phyloP scores from a whole-genome alignment of 2,888 invertebrate genomes.

The Rosalia funebris region DNA sequence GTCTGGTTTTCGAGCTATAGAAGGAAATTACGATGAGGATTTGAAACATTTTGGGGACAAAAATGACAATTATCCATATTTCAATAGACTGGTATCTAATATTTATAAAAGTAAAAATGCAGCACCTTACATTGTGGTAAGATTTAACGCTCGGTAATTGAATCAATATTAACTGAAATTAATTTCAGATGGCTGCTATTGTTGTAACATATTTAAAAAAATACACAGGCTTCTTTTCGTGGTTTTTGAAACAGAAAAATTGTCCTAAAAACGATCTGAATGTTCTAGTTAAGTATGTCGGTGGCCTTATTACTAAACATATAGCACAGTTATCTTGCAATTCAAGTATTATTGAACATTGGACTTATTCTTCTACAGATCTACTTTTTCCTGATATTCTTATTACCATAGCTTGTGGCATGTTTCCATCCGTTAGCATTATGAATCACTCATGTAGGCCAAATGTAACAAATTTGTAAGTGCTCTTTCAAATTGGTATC shows the following conservation, averaged over 20 bases:
- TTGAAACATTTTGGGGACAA: slow-evolving; percentile 63
- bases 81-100: slow-evolving; percentile 79
- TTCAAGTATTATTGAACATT: slow-evolving; percentile 60
- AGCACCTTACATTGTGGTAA: slow-evolving; percentile 76
- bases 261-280: slow-evolving; percentile 59
- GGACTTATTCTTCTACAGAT: slow-evolving; percentile 54
- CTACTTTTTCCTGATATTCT: slow-evolving; percentile 53
- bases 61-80: slow-evolving; percentile 69
- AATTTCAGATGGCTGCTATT: slow-evolving; percentile 73
- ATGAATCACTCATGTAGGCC: slow-evolving; percentile 95
- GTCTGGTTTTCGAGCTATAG: slow-evolving; percentile 60
- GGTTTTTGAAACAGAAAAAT: slow-evolving; percentile 61
- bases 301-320: slow-evolving; percentile 77
- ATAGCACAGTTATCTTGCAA: slow-evolving; percentile 76
- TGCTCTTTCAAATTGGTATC: slow-evolving; percentile 19
- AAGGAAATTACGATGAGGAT: slow-evolving; percentile 59
- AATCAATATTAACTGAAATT: slow-evolving; percentile 17
- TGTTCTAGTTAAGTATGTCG: slow-evolving; percentile 62
- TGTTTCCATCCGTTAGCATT: slow-evolving; percentile 87
- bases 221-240: slow-evolving; percentile 73
- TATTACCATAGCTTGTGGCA: slow-evolving; percentile 74
- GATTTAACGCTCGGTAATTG: slow-evolving; percentile 41
- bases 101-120: slow-evolving; percentile 74
- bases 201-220: slow-evolving; percentile 73
- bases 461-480: slow-evolving; percentile 78